Evolutionary conservation across 30 jellyfish, hydroid and myxozoan genomes (phyloP).

Genomic region (Aurelia sp.): DNA sequence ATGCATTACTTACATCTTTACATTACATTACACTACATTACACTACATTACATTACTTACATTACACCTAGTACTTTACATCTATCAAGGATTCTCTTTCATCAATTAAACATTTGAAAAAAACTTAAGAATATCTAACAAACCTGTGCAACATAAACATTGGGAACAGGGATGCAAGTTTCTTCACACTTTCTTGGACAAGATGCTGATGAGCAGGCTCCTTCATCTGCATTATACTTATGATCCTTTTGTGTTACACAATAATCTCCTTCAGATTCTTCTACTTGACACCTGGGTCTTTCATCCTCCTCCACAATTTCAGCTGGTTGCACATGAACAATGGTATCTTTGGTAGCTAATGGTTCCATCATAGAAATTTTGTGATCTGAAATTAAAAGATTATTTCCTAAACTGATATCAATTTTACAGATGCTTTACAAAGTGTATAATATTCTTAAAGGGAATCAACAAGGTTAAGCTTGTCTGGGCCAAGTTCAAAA

Average conservation of each 20-base stretch:
- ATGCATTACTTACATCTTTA: too few relatives aligned
- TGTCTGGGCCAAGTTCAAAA: too few relatives aligned
- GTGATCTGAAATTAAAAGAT: too few relatives aligned
- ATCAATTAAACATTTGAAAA: too few relatives aligned
- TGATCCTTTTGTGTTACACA: background rate
- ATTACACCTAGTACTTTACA: too few relatives aligned
- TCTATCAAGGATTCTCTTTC: too few relatives aligned
- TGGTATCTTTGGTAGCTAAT: background rate
- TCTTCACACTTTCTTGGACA: slow-evolving; percentile 21
- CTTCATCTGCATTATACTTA: background rate
- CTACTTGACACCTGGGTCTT: background rate
- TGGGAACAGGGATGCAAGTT: slow-evolving; percentile 11
- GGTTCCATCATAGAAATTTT: background rate
- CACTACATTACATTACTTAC: too few relatives aligned
- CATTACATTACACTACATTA: too few relatives aligned
- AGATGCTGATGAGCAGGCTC: background rate
- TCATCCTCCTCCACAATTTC: background rate
- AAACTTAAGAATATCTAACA: too few relatives aligned
- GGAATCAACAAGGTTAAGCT: too few relatives aligned
- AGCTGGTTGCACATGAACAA: slow-evolving; percentile 22
- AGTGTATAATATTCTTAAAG: background rate
- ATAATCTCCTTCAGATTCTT: background rate
- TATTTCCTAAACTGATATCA: background rate
- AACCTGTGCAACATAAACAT: slow-evolving; percentile 2
- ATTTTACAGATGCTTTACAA: background rate